Evolutionary conservation across 2,797 vertebrate species (phyloP).

Genomic region (Tenualosa ilisha): DNA sequence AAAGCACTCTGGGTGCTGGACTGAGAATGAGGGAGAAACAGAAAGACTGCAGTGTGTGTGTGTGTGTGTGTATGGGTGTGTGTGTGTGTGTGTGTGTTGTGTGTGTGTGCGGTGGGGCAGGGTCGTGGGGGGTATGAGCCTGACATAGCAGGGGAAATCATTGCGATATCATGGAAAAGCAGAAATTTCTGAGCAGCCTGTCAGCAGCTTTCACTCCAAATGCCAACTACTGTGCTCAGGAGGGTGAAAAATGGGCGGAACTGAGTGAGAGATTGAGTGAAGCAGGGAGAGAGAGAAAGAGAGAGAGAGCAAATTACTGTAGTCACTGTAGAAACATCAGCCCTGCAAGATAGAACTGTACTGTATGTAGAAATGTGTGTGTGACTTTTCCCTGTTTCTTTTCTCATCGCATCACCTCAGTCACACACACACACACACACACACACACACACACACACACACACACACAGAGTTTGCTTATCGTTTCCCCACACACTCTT

Average conservation of each 20-base stretch:
- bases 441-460: neutral
- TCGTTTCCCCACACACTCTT: neutral
- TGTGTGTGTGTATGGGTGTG: slow-evolving; percentile 37
- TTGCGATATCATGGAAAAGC: slow-evolving; percentile 8
- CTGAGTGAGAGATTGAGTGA: neutral
- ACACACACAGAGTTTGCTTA: neutral
- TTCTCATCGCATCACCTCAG: neutral
- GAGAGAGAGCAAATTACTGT: neutral
- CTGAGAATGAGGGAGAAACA: neutral
- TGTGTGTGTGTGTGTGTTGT: slow-evolving; percentile 35
- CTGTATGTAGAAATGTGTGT: neutral
- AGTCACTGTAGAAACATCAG: neutral
- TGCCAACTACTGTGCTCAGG: slow-evolving; percentile 45
- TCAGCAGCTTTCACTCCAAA: slow-evolving; percentile 14
- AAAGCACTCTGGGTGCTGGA: neutral
- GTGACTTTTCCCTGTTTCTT: neutral
- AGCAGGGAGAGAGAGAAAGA: neutral
- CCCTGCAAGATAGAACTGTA: neutral
- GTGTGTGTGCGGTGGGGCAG: slow-evolving; percentile 34
- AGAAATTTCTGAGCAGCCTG: slow-evolving; percentile 3
- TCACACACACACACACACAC: neutral
- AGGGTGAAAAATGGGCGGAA: slow-evolving; percentile 14
- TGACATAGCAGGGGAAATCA: slow-evolving; percentile 15
- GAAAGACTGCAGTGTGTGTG: neutral
- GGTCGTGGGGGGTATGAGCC: neutral